These are phyloP conservation scores for Eretmocerus hayati DNA, from an alignment of 2,888 invertebrate genomes.

Conservation along the genomic window DNA sequence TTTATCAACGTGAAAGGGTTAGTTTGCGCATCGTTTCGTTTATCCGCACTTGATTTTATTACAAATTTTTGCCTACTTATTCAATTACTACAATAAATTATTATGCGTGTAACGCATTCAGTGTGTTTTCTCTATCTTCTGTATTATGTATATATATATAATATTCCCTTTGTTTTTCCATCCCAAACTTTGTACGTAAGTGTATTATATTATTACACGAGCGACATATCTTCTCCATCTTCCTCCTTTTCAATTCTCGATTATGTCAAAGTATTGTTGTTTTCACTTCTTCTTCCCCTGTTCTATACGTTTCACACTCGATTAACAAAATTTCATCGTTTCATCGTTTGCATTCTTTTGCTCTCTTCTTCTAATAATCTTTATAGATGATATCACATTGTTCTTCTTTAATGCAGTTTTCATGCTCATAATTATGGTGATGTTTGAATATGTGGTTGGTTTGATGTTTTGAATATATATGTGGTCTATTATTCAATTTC, in stretches of 20 bases:
- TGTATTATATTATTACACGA: conserved; percentile 27
- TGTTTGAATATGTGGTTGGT: too few relatives aligned
- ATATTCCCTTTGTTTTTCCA: conserved; percentile 19
- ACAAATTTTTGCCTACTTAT: conserved; percentile 23
- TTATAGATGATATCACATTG: too few relatives aligned
- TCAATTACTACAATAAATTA: conserved; percentile 22
- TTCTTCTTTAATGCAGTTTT: too few relatives aligned
- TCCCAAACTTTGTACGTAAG: conserved; percentile 28
- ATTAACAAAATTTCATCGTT: conserved; percentile 5
- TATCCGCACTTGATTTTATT: conserved; percentile 23
- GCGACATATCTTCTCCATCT: conserved; percentile 32
- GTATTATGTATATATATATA: conserved; percentile 18
- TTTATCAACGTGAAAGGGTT: conserved; percentile 24
- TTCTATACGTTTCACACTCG: not conserved
- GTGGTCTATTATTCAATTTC: conserved; percentile 6
- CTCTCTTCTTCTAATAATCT: conserved; percentile 7
- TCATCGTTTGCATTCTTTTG: not conserved
- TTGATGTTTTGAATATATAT: conserved; percentile 6
- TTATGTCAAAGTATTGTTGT: too few relatives aligned
- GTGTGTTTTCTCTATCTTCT: conserved; percentile 19
- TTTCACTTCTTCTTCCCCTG: not conserved
- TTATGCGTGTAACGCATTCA: conserved; percentile 22
- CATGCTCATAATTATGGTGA: too few relatives aligned
- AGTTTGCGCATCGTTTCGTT: conserved; percentile 21
- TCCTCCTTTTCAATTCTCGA: not conserved